Conservation (phyloP, 2,888 invertebrate genomes). For the Hydroisotoma schaefferi region DNA sequence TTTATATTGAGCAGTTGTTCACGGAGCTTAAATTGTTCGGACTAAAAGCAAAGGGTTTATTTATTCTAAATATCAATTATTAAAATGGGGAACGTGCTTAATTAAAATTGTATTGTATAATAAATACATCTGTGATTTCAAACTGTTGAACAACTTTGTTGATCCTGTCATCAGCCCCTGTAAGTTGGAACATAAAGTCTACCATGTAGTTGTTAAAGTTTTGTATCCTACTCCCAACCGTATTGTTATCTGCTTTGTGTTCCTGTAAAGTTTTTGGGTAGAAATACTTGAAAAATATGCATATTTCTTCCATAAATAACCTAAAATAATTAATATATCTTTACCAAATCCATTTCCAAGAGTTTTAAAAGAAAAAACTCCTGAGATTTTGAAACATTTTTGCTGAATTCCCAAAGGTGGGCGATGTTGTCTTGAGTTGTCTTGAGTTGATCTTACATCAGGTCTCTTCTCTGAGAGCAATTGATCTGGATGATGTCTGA, state of each 20-base stretch:
- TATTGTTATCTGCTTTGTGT: conserved; percentile 36
- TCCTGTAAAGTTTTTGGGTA: conserved; percentile 16
- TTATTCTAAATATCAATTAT: too few relatives aligned
- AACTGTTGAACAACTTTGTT: conserved; percentile 38
- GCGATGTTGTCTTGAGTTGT: neutral
- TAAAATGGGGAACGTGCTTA: too few relatives aligned
- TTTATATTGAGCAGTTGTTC: conserved; percentile 38
- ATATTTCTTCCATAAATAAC: neutral
- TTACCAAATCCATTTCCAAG: conserved; percentile 37
- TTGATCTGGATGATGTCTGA: neutral
- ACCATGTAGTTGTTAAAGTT: conserved; percentile 30
- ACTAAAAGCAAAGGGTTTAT: conserved; percentile 16
- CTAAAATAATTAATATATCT: too few relatives aligned
- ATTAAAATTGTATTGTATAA: too few relatives aligned
- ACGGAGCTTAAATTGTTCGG: conserved; percentile 35
- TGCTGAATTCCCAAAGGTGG: conserved; percentile 8
- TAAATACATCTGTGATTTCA: conserved; percentile 40
- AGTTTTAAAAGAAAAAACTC: conserved; percentile 35
- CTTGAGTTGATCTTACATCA: neutral
- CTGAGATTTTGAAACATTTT: conserved; percentile 35
- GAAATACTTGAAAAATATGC: neutral
- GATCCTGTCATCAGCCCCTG: conserved; percentile 30
- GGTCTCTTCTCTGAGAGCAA: neutral
- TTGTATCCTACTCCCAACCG: conserved; percentile 27
- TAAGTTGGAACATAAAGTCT: conserved; percentile 29